Evolutionary conservation across 2,113 vertebrate genomes (phyloP).

Genomic region (Machaerirhynchus nigripectus): DNA sequence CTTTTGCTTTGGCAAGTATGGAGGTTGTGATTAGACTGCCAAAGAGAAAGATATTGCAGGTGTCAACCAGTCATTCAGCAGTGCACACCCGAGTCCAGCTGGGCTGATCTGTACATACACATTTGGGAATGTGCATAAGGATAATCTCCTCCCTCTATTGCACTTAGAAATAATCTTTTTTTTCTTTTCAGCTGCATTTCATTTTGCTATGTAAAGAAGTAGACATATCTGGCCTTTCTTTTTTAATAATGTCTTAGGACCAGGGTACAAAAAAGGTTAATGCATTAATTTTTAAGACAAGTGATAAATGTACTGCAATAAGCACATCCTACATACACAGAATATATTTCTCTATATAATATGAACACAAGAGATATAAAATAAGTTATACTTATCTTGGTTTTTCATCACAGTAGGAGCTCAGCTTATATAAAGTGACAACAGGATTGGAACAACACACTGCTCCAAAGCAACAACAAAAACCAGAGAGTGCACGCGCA

Average conservation of each 20-base stretch:
- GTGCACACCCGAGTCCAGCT: background rate
- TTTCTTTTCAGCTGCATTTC: background rate
- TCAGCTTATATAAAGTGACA: slow-evolving; percentile 65
- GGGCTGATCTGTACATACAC: background rate
- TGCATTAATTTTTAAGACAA: slow-evolving; percentile 62
- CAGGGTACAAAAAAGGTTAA: slow-evolving; percentile 73
- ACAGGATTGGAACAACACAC: slow-evolving; percentile 12
- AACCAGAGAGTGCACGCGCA: background rate
- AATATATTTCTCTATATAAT: slow-evolving; percentile 71
- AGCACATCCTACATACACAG: slow-evolving; percentile 69
- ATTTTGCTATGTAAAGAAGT: background rate
- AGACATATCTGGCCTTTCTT: slow-evolving; percentile 40
- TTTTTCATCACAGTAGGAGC: slow-evolving; percentile 65
- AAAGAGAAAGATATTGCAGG: background rate
- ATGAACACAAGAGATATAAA: slow-evolving; percentile 76
- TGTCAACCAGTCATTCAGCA: background rate
- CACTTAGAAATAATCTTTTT: background rate
- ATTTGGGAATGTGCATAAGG: background rate
- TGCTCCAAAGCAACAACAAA: slow-evolving; percentile 39
- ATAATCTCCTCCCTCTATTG: background rate
- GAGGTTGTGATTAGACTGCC: background rate
- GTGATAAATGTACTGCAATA: slow-evolving; percentile 65
- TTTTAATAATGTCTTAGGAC: slow-evolving; percentile 62
- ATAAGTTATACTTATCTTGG: slow-evolving; percentile 73
- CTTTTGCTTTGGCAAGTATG: background rate